Conservation (phyloP, 2,888 invertebrate species). For the Nomada fabriciana region DNA sequence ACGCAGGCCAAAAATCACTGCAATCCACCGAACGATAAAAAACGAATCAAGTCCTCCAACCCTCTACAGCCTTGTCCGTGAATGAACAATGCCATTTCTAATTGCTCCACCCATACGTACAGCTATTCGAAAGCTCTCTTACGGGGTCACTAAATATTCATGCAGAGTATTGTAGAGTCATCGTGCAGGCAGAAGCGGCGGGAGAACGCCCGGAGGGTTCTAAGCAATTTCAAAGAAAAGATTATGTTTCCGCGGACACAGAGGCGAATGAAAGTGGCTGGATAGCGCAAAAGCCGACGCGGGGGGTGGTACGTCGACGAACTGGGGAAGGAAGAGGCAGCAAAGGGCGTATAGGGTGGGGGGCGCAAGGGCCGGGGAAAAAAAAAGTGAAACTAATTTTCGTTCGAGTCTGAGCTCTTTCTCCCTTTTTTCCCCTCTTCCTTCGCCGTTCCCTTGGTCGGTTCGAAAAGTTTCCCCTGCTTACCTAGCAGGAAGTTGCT, state of each 20-base stretch:
- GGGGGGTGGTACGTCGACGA: slow-evolving; percentile 11
- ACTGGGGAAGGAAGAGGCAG: slow-evolving; percentile 6
- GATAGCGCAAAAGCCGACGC: slow-evolving; percentile 16
- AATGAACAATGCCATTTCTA: background rate
- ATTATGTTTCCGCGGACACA: slow-evolving; percentile 68
- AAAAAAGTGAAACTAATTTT: slow-evolving; percentile 74
- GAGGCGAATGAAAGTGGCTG: slow-evolving; percentile 59
- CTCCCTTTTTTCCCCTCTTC: slow-evolving; percentile 38
- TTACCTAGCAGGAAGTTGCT: slow-evolving; percentile 68
- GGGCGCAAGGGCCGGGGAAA: slow-evolving; percentile 36
- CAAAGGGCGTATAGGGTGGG: slow-evolving; percentile 4
- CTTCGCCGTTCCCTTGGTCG: slow-evolving; percentile 17
- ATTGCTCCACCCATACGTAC: slow-evolving; percentile 38
- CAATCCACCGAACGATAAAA: background rate
- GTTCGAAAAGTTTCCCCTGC: slow-evolving; percentile 69
- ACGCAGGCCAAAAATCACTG: too few species aligned
- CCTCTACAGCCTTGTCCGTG: too few species aligned
- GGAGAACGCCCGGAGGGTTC: slow-evolving; percentile 58
- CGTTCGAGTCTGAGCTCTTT: slow-evolving; percentile 62
- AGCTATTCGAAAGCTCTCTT: slow-evolving; percentile 46
- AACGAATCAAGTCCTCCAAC: background rate
- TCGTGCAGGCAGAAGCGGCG: slow-evolving; percentile 30
- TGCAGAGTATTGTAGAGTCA: slow-evolving; percentile 36
- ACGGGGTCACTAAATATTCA: slow-evolving; percentile 68
- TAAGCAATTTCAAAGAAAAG: slow-evolving; percentile 71